Evolutionary conservation across 2,797 vertebrate genomes (phyloP).

Genomic region (Buphagus erythrorhynchus): DNA sequence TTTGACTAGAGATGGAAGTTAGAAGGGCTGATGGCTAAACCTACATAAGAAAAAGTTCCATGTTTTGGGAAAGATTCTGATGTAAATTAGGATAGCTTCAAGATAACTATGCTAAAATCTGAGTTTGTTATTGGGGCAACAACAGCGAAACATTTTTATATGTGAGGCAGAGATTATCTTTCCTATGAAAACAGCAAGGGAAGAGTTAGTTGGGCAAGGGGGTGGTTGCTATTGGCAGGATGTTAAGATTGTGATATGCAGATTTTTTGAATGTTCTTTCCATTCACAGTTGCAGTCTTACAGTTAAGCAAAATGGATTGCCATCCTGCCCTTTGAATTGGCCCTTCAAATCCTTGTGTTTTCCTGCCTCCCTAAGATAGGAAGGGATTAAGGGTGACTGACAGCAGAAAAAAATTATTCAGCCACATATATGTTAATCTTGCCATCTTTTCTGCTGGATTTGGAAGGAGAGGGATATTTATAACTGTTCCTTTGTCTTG

Average conservation of each 20-base stretch:
- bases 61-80: background rate
- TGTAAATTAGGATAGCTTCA: background rate
- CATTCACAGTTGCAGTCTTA: background rate
- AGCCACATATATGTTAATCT: constrained; percentile 49
- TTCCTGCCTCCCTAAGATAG: constrained; percentile 36
- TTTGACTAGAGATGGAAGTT: background rate
- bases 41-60: background rate
- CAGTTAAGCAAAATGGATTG: constrained; percentile 30
- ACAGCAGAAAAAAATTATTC: constrained; percentile 39
- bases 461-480: constrained; percentile 42
- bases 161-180: background rate
- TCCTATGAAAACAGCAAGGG: background rate
- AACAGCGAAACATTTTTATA: background rate
- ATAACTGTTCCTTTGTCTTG: constrained; percentile 41
- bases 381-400: constrained; percentile 55
- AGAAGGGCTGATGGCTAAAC: background rate
- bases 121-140: background rate
- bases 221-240: background rate
- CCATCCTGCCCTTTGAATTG: constrained; percentile 3
- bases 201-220: background rate
- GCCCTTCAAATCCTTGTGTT: constrained; percentile 42
- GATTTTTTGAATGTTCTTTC: background rate
- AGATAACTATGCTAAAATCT: background rate
- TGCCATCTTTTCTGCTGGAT: constrained; percentile 35
- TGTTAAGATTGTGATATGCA: background rate